Evolutionary conservation across 2,888 invertebrate genomes (phyloP).

Genomic region (Junonia oenone): DNA sequence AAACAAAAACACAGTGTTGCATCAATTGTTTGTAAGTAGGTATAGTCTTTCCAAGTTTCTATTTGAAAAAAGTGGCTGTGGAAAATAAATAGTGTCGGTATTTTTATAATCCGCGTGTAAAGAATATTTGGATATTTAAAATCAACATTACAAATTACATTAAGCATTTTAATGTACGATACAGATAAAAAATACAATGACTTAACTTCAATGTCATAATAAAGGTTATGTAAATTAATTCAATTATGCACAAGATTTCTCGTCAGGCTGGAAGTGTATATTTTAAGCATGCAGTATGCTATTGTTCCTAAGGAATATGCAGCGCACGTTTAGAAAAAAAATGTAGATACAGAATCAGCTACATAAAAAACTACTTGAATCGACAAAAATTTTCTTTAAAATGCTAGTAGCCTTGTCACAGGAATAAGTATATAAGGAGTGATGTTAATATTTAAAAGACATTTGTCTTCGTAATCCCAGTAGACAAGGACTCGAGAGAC

Average conservation of each 20-base stretch:
- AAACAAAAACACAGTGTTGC: too few relatives aligned
- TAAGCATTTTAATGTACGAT: too few relatives aligned
- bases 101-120: too few relatives aligned
- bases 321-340: constrained; percentile 6
- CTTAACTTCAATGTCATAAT: neutral
- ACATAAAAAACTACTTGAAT: constrained; percentile 2
- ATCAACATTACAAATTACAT: too few relatives aligned
- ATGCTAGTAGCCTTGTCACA: constrained; percentile 9
- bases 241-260: neutral
- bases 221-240: neutral
- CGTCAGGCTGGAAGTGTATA: neutral
- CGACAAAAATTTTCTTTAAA: constrained; percentile 4
- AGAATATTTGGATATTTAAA: too few relatives aligned
- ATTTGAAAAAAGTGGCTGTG: too few relatives aligned
- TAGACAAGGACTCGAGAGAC: neutral
- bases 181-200: neutral
- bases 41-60: too few relatives aligned
- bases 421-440: constrained; percentile 23
- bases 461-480: neutral
- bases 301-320: constrained; percentile 1
- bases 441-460: constrained; percentile 5
- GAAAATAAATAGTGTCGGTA: too few relatives aligned
- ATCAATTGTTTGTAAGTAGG: too few relatives aligned
- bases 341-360: neutral
- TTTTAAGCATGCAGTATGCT: constrained; percentile 1